Evolutionary conservation across 35 echinoderm and acorn worm species (phyloP), one percentile per base, ranked within the genome.

Genomic region (Ophioderma brevispina): DNA sequence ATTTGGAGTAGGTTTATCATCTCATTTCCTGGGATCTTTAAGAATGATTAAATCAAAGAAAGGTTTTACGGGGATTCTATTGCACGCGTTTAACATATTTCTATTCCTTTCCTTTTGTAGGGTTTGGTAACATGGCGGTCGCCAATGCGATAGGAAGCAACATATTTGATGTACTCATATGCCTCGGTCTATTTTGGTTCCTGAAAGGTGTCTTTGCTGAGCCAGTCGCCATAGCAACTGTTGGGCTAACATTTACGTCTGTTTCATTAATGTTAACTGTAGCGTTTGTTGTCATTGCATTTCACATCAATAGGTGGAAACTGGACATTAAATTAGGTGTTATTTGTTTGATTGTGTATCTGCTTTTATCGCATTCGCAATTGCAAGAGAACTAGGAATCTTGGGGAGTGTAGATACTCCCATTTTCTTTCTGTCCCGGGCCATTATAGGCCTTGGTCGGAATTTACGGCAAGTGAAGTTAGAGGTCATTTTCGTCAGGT

Each of bases 61-160:
- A n/a, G n/a, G n/a, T n/a, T n/a, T n/a, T n/a, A n/a, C n/a, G n/a
- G n/a, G n/a, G n/a, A n/a, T n/a, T n/a, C n/a, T n/a, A n/a, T n/a
- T n/a, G n/a, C n/a, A n/a, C n/a, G n/a, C n/a, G n/a, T n/a, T n/a
- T n/a, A n/a, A n/a, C n/a, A n/a, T n/a, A n/a, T n/a, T n/a, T n/a
- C n/a, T n/a, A n/a, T 52, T 52, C 21, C 46, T 52, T 52, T 8
- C 21, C 21, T 52, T 21, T 52, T 52, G 46, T 40, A 98, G 96
- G 93, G 35, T 92, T 81, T 78, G 96, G 87, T 80, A 90, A 98
- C 36, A 98, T 98, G 96, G 96, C 96, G 5, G 82, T 98, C 13
- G 85, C 96, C 2, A 98, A 98, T 80, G 95, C 95, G n/a, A 87
- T 98, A 75, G 96, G 96, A 17, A 98, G 96, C 78, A 98, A 98